phyloP scores from a whole-genome alignment of 92 coral and sea anemone species.

The Micromussa lordhowensis region DNA sequence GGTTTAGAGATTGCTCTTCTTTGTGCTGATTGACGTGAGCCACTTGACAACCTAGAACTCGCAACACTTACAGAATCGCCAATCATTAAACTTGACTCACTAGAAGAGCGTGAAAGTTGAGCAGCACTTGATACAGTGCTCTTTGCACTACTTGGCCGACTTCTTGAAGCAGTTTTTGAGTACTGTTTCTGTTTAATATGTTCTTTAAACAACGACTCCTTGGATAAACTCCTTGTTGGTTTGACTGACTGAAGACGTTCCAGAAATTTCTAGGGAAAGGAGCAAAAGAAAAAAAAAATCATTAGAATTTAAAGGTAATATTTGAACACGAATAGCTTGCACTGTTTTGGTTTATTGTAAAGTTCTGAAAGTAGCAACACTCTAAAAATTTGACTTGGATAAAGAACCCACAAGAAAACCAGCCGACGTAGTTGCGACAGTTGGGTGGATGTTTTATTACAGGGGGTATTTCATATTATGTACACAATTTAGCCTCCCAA shows the following conservation, averaged over 20 bases:
- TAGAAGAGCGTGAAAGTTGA: conserved; percentile 65
- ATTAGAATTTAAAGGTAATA: not conserved
- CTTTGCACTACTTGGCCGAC: conserved; percentile 80
- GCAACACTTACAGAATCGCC: conserved; percentile 73
- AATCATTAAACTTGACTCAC: conserved; percentile 77
- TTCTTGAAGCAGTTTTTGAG: conserved; percentile 73
- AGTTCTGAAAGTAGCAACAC: no score
- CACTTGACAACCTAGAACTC: conserved; percentile 73
- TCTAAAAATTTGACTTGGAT: no score
- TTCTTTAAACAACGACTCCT: conserved; percentile 77
- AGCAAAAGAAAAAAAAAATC: not conserved
- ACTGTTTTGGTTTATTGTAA: not conserved
- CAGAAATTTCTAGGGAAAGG: conserved; percentile 76
- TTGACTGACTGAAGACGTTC: conserved; percentile 84
- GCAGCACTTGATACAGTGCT: conserved; percentile 56
- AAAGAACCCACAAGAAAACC: no score
- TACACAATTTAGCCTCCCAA: no score
- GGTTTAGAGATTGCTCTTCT: conserved; percentile 69
- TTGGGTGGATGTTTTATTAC: no score
- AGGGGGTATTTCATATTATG: no score
- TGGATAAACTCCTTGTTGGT: conserved; percentile 83
- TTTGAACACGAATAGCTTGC: not conserved
- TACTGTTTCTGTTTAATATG: conserved; percentile 73
- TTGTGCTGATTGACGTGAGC: conserved; percentile 60
- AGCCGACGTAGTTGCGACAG: no score